phyloP scores from a whole-genome alignment of 2,888 invertebrate species.

The Pyralis farinalis region DNA sequence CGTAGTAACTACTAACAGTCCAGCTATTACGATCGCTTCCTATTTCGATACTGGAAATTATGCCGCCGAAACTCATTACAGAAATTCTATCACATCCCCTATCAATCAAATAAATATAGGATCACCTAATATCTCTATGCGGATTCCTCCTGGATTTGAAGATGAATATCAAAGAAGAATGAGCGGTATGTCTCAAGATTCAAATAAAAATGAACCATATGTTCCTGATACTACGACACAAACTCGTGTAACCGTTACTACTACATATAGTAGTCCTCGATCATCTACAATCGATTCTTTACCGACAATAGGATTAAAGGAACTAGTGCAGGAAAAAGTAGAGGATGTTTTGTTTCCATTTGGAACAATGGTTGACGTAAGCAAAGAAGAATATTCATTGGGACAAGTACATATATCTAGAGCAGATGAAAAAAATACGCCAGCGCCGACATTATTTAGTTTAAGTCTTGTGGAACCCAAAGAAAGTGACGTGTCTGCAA shows the following conservation, averaged over 20 bases:
- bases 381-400: not conserved
- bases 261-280: slow-evolving; percentile 23
- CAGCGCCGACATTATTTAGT: slow-evolving; percentile 2
- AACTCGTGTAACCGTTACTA: slow-evolving; percentile 28
- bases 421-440: not conserved
- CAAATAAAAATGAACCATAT: slow-evolving; percentile 20
- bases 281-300: slow-evolving; percentile 11
- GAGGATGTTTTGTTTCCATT: slow-evolving; percentile 6
- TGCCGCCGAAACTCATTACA: slow-evolving; percentile 63
- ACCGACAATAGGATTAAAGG: not conserved
- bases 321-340: not conserved
- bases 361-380: slow-evolving; percentile 8
- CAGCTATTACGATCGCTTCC: slow-evolving; percentile 56
- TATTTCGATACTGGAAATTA: slow-evolving; percentile 74
- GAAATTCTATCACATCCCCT: slow-evolving; percentile 47
- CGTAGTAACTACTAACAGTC: slow-evolving; percentile 32
- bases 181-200: slow-evolving; percentile 23
- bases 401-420: not conserved
- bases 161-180: slow-evolving; percentile 44
- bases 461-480: not conserved
- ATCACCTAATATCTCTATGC: slow-evolving; percentile 24
- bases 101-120: slow-evolving; percentile 21
- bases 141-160: slow-evolving; percentile 66
- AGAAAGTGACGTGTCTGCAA: not conserved
- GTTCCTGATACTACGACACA: slow-evolving; percentile 49